Conservation (phyloP, 2,113 vertebrate species). For the Fregata magnificens region DNA sequence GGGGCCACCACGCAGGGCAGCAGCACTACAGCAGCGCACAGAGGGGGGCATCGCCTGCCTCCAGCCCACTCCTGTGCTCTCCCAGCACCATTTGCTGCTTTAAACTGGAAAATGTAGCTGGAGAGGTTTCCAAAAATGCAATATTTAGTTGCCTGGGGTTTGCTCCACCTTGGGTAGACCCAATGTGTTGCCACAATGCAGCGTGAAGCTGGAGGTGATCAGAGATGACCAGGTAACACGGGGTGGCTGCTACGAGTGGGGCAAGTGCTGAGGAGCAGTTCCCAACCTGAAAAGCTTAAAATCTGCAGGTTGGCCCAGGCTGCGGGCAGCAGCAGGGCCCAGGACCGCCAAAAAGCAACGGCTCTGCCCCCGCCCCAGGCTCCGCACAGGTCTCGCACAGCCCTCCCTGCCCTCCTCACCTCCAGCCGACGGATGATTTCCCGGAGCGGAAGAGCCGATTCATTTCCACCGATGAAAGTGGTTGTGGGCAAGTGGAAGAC, state of each 20-base stretch:
- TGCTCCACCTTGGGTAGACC: background rate
- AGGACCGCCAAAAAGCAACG: background rate
- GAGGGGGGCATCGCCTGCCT: background rate
- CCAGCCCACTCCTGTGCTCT: background rate
- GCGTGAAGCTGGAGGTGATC: background rate
- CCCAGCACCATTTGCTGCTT: background rate
- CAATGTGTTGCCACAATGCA: rapidly evolving
- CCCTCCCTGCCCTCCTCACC: conserved; percentile 64
- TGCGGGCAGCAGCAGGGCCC: background rate
- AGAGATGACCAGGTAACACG: background rate
- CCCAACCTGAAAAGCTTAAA: background rate
- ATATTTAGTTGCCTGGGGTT: background rate
- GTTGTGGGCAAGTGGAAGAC: conserved; percentile 92
- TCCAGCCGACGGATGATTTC: conserved; percentile 92
- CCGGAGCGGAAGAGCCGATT: conserved; percentile 83
- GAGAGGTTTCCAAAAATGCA: background rate
- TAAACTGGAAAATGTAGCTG: background rate
- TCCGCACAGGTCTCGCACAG: background rate
- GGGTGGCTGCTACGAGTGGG: background rate
- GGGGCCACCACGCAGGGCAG: background rate
- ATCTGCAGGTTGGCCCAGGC: background rate
- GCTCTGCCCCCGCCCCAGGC: background rate
- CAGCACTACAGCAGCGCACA: background rate
- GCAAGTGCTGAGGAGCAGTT: background rate
- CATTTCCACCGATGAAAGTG: conserved; percentile 91